Evolutionary conservation across 2,113 vertebrate genomes (phyloP), one percentile per base, ranked within the genome.

Genomic region (Cyprichromis sp.): DNA sequence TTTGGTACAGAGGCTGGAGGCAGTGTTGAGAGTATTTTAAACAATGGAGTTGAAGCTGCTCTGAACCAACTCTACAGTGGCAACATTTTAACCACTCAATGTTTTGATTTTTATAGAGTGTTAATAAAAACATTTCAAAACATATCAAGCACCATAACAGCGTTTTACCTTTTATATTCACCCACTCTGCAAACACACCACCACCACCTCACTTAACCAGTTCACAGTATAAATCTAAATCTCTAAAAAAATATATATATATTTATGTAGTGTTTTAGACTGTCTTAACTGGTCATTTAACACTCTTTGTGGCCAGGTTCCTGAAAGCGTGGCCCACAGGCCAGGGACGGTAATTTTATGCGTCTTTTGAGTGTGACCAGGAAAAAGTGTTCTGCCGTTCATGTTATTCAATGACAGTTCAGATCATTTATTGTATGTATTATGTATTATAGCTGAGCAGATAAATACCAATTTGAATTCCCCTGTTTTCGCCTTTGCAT

Each of bases 241-340:
- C 9, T 29, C 2, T 17, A 47, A 47, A 29, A 29, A 17, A 0
- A 17, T 0, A 45, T 0, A 61, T 1, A 45, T 10, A 11, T 11
- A 26, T 11, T 5, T 19, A 19, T 45, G 42, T 9, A 78, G 40
- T 12, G 9, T 47, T 76, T 76, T 50, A 76, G 24, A 76, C 16
- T 0, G 17, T 78, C 38, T 12, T 52, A 36, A 14, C 9, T 11
- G 36, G 5, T 55, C 14, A 71, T 71, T 31, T 45, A 26, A 53
- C 8, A 59, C 24, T 29, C 24, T 38, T 34, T 34, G 4, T 85
- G n/a, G 40, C 8, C 26, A 78, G 24, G 10, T 4, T 78, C 26
- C 42, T 78, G 24, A 78, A 78, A 50, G 42, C 6, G 9, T 78
- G 42, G 24, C 71, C 71, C 42, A 31, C 16, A 8, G 42, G 9